Evolutionary conservation across 2,113 vertebrate genomes (phyloP), one percentile per base, ranked within the genome.

Genomic region (Nesospiza acunhae): DNA sequence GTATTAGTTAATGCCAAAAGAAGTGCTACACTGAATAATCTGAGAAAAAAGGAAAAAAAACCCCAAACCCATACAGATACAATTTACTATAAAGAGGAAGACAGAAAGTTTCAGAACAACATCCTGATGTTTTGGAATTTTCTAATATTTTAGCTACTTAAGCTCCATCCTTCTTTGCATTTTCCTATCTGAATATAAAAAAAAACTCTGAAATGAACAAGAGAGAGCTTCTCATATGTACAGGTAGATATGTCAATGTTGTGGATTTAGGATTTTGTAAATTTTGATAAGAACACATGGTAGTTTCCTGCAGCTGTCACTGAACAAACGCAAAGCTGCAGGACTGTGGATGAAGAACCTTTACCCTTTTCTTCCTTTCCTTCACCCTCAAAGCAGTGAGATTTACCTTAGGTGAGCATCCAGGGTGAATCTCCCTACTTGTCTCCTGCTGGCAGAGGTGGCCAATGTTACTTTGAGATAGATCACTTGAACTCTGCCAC

Each of bases 11-110:
- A 59, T 74, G 15, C 2, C 18, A 33, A 5, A 4, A 44, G 50
- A 68, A 90, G 10, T 1, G 7, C 17, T 58, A 16, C 4, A 12
- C 28, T 44, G 37, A 90, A 37, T 28, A 87, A 75, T 44, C 7
- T 62, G 22, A 87, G 26, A 47, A 52, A 93, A 80, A 60, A 31
- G 1, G 2, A 47, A 69, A 60, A 55, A 47, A 23, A 24, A 1
- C 4, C 10, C 58, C 2, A 0, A 19, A 8, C 10, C 0, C 6
- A 11, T 15, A 35, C 8, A 81, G 23, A 28, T 24, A 41, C 0
- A 2, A 30, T 56, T 75, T n/a, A 52, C 6, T 5, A 3, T 6
- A 10, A 16, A 44, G 53, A 63, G 8, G 9, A 55, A 58, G 4
- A 49, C n/a, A 62, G 39, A 60, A 78, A 24, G 4, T 35, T 74